Evolutionary conservation across 2,888 invertebrate species (phyloP), one percentile per base, ranked within the genome.

Genomic region (Chymomyza fuscimana): DNA sequence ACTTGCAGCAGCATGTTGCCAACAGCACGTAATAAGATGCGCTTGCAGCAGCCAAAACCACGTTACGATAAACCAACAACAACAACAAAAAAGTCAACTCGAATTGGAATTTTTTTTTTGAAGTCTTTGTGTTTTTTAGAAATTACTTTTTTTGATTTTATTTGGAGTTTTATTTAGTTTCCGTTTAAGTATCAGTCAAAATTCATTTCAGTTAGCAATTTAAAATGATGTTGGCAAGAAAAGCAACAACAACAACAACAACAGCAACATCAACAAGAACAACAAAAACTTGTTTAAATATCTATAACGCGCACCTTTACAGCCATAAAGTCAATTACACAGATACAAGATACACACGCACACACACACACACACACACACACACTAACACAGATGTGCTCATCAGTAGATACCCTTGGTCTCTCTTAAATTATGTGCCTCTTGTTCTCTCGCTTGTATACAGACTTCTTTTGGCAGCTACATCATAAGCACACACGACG

Each of bases 21-120:
- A 54, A 0, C 36, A 22, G 71, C 77, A 80, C 78, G 80, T 79
- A 78, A 79, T 78, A 76, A 65, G 62, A 77, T 77, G 54, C 59
- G 50, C 1, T 22, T 64, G 51, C 72, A 64, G 59, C 61, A 64
- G 12, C 50, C 65, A 63, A 29, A n/a, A 3, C 29, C n/a, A 25
- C 36, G 22, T 12, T 46, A 4, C 10, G 40, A 4, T 46, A 46
- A 46, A 46, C 4, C 10, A 10, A 46, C 12, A 2, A 12, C 1
- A 5, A 5, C 4, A 46, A 12, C 1, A 46, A 46, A 46, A 46
- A 46, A 46, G 3, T 15, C 1, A 46, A 46, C 40, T 10, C 12
- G 40, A 46, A 67, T 63, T 5, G n/a, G 25, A 62, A 32, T 16
- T 40, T 46, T 64, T 72, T 58, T 54, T 15, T 50, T 16, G 3